A percentile compares a stretch with the other conserved stretches of the same genome.
Conservation (phyloP, 53 echinoderm and acorn worm species). For the Antedon mediterranea region DNA sequence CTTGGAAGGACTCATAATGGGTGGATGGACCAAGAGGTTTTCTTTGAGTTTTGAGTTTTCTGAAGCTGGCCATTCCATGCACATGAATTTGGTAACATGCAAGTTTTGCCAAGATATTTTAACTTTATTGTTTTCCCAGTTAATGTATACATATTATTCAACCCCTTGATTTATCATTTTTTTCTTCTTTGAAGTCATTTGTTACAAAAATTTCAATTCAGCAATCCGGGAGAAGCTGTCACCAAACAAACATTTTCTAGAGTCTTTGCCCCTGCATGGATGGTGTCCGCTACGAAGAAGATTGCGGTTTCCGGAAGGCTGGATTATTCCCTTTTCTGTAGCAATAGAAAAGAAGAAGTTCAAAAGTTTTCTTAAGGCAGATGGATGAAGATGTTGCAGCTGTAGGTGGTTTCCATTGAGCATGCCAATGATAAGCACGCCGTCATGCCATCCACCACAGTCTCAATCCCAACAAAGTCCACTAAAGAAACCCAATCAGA, state of each 20-base stretch:
- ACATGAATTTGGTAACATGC: neutral
- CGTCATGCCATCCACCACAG: too few relatives aligned
- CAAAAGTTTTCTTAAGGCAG: too few relatives aligned
- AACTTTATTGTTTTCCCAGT: neutral
- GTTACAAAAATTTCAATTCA: neutral
- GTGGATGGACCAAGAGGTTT: constrained; percentile 30
- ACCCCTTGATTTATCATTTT: neutral
- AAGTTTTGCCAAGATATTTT: neutral
- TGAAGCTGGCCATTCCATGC: neutral
- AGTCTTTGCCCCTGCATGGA: neutral
- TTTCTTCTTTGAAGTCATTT: neutral
- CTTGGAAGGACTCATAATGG: constrained; percentile 23
- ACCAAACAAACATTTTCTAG: neutral
- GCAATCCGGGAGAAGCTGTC: neutral
- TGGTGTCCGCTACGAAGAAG: neutral
- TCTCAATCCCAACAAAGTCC: too few relatives aligned
- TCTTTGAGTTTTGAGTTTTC: too few relatives aligned
- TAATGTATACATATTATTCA: neutral
- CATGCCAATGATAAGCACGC: neutral
- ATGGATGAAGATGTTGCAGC: too few relatives aligned
- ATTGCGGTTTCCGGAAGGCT: neutral
- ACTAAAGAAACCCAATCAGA: neutral
- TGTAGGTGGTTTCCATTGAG: too few relatives aligned
- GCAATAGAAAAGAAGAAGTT: too few relatives aligned
- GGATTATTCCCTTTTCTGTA: neutral